Evolutionary conservation across 1,140 invertebrate genomes (phyloP), one percentile per base, ranked within the genome.

Genomic region (Carposina sasakii): DNA sequence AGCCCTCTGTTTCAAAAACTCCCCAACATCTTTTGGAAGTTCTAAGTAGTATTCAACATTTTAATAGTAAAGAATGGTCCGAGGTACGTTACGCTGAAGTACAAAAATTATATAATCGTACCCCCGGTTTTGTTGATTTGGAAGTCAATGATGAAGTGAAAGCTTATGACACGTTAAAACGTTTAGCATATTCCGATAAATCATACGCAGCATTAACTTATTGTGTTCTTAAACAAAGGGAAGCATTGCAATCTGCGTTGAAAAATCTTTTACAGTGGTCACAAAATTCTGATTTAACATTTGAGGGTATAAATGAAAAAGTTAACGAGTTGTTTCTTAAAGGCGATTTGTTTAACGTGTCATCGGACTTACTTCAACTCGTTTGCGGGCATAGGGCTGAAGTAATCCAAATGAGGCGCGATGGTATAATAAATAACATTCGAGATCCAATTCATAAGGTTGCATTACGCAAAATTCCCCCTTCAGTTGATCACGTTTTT

Each of bases 191-290:
- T 8, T 10, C 39, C 3, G 39, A 41, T 8, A 41, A 41, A 15
- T 3, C 22, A 3, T 41, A 23, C 24, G 39, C 21, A 10, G 39
- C 39, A 6, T 15, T 41, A 6, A 41, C 39, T 23, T 24, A 23
- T 41, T 41, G 39, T 16, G 12, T 41, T 13, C 20, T 41, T 41
- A 41, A 41, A 41, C 39, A 41, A 23, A 3, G 22, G 17, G 39
- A 41, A 10, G 20, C 39, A 9, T 15, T 41, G 22, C 20, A 41
- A 24, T n/a, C n/a, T n/a, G 3, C 12, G 2, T 12, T 37, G 8
- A 16, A 20, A 20, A n/a, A 37, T 3, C 19, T 37, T 17, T 13
- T 37, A 5, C 3, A 17, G 2, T 37, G 34, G 34, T 8, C 34
- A 5, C 15, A 19, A 17, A n/a, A 37, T n/a, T n/a, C n/a, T n/a